Percentiles rank a stretch among this genome's conserved stretches.
phyloP scores from a whole-genome alignment of 2,797 vertebrate species.

The Cossypha caffra region DNA sequence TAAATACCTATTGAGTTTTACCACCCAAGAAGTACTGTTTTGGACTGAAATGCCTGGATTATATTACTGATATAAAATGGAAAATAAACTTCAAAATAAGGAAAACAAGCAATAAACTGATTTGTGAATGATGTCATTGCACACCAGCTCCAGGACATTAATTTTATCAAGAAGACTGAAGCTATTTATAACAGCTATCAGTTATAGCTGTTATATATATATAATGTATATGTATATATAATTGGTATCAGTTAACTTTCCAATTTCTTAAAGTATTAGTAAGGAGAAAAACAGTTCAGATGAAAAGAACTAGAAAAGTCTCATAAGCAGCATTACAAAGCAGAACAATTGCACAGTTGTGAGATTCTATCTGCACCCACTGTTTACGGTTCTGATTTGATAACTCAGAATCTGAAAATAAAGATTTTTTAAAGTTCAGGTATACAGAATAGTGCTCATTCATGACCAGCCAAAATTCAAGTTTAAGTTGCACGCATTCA shows the following conservation, averaged over 20 bases:
- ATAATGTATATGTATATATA: background rate
- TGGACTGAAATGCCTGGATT: constrained; percentile 69
- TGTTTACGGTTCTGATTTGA: background rate
- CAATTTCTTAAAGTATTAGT: background rate
- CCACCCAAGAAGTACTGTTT: constrained; percentile 75
- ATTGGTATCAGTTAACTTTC: background rate
- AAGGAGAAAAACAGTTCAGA: background rate
- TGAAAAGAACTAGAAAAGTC: background rate
- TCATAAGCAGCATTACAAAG: background rate
- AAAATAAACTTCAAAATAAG: constrained; percentile 73
- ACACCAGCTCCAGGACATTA: background rate
- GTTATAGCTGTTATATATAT: too few species aligned
- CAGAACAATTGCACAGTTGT: background rate
- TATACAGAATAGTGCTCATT: background rate
- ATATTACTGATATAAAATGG: constrained; percentile 73
- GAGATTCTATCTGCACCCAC: background rate
- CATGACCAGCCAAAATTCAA: background rate
- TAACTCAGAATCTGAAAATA: background rate
- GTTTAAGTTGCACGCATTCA: background rate
- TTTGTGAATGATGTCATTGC: constrained; percentile 28
- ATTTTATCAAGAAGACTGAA: background rate
- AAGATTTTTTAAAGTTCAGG: background rate
- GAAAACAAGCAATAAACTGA: constrained; percentile 53
- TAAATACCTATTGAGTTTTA: constrained; percentile 76
- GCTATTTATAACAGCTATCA: background rate